Percentiles rank a stretch among this genome's conserved stretches.
Conservation (phyloP, 2,113 vertebrate genomes). For the Naja naja region DNA sequence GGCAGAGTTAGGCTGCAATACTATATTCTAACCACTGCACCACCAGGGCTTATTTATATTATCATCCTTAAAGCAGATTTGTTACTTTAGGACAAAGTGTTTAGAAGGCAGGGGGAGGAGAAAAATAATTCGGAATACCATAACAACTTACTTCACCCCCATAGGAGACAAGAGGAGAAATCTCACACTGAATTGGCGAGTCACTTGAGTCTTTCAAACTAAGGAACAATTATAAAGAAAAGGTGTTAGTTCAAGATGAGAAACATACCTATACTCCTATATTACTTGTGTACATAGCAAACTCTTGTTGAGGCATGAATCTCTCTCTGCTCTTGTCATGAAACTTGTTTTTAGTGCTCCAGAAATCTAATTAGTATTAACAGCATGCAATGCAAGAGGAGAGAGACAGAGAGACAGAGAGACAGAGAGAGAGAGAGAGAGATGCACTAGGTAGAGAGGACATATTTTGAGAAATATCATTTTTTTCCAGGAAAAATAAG, state of each 20-base stretch:
- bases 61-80: not conserved
- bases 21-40: not conserved
- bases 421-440: not conserved
- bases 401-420: not conserved
- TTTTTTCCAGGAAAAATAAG: not conserved
- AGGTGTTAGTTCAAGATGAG: not conserved
- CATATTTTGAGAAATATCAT: not conserved
- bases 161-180: conserved; percentile 91
- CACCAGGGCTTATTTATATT: not conserved
- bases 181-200: conserved; percentile 93
- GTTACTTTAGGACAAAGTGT: not conserved
- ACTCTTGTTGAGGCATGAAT: not conserved
- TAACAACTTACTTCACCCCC: conserved; percentile 87
- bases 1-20: not conserved
- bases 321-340: not conserved
- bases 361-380: not conserved
- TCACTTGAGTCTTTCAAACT: conserved; percentile 94
- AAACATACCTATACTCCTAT: too few relatives aligned
- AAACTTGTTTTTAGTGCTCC: not conserved
- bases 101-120: too few relatives aligned
- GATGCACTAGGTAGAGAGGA: not conserved
- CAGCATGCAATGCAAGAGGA: not conserved
- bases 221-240: not conserved
- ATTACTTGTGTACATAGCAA: not conserved
- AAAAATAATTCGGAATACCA: not conserved